These are phyloP conservation scores for Puntigrus tetrazona DNA, from an alignment of 2,113 vertebrate species.

Conservation along the genomic window DNA sequence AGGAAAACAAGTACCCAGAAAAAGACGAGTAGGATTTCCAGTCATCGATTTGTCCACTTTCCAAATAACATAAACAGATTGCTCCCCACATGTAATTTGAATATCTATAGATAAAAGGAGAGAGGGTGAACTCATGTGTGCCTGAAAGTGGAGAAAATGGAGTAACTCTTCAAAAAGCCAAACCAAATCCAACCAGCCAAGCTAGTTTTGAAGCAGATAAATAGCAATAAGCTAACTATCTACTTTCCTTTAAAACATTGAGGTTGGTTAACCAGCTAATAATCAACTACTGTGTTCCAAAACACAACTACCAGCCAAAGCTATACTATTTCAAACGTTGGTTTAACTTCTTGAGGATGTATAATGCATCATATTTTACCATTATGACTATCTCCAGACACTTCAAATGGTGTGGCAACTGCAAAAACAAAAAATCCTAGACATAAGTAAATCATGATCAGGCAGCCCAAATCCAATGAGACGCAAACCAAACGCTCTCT, in stretches of 20 bases:
- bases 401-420: constrained; percentile 23
- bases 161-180: background rate
- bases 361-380: background rate
- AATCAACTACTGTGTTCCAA: background rate
- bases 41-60: constrained; percentile 49
- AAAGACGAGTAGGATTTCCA: constrained; percentile 59
- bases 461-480: background rate
- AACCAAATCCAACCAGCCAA: background rate
- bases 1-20: constrained; percentile 72
- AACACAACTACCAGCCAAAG: background rate
- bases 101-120: constrained; percentile 58
- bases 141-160: background rate
- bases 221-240: background rate
- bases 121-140: no score
- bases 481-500: background rate
- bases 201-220: background rate
- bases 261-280: background rate
- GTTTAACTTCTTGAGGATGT: background rate
- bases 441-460: constrained; percentile 52
- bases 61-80: constrained; percentile 61
- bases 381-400: background rate
- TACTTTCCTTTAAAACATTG: background rate
- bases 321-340: background rate
- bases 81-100: constrained; percentile 55
- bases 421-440: constrained; percentile 43